Percentiles rank a stretch among this genome's conserved stretches.
Conservation (phyloP, 2,113 vertebrate species). For the Leptobrachium leishanense region DNA sequence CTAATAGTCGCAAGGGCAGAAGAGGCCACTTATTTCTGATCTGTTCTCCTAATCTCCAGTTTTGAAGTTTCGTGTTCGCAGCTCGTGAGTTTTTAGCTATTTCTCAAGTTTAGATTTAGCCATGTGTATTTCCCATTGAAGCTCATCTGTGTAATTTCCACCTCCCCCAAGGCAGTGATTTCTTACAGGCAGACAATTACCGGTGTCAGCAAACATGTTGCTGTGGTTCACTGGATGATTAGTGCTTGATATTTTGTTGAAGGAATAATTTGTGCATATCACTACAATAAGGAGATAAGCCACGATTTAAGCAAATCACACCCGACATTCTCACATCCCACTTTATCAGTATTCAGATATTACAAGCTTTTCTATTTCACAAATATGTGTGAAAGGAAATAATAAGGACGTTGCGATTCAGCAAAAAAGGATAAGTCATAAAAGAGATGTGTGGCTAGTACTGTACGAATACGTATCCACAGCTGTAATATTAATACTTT, state of each 20-base stretch:
- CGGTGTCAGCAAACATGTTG: constrained; percentile 59
- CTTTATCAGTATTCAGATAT: constrained; percentile 42
- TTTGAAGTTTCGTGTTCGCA: too few species aligned
- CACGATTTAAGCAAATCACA: constrained; percentile 21
- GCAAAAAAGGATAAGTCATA: constrained; percentile 11
- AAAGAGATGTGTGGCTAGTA: constrained; percentile 12
- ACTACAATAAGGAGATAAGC: constrained; percentile 51
- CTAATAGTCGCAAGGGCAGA: too few species aligned
- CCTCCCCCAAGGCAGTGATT: constrained; percentile 42
- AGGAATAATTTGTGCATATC: constrained; percentile 55
- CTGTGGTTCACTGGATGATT: constrained; percentile 56
- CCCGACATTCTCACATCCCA: constrained; percentile 23
- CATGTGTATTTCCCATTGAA: constrained; percentile 6
- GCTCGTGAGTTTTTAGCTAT: background rate
- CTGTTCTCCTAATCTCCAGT: too few species aligned
- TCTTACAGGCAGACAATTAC: constrained; percentile 53
- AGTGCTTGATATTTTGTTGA: constrained; percentile 60
- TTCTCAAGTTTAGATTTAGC: background rate
- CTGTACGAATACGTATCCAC: background rate
- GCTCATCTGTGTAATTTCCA: constrained; percentile 47
- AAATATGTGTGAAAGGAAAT: constrained; percentile 7
- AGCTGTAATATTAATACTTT: background rate
- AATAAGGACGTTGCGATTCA: constrained; percentile 14
- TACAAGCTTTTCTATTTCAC: constrained; percentile 25
- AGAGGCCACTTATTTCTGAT: too few species aligned